Evolutionary conservation across 2,797 vertebrate species (phyloP).

Genomic region (Triplophysa yarkandensis): DNA sequence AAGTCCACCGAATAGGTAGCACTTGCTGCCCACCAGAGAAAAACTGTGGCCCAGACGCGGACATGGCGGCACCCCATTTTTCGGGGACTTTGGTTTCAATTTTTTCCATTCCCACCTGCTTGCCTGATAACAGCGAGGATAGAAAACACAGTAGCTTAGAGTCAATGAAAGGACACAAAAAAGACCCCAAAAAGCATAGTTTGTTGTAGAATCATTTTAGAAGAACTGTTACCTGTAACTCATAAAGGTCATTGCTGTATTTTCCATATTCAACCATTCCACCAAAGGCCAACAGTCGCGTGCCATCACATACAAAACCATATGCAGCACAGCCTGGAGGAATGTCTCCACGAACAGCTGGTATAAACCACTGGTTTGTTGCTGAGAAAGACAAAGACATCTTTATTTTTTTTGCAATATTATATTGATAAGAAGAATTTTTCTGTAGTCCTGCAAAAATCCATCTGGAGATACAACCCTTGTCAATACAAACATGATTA

Average conservation of each 20-base stretch:
- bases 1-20: conserved; percentile 92
- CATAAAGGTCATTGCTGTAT: conserved; percentile 97
- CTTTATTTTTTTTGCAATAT: background rate
- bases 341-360: conserved; percentile 91
- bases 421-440: background rate
- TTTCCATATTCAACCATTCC: conserved; percentile 98
- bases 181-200: background rate
- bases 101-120: conserved; percentile 98
- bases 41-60: conserved; percentile 95
- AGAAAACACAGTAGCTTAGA: background rate
- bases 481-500: background rate
- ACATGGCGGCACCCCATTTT: conserved; percentile 92
- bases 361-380: conserved; percentile 98
- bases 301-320: conserved; percentile 95
- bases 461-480: background rate
- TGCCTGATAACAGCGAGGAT: conserved; percentile 73
- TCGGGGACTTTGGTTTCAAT: conserved; percentile 93
- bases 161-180: conserved; percentile 4
- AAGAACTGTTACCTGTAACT: conserved; percentile 83
- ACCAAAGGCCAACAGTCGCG: conserved; percentile 90
- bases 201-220: background rate
- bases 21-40: conserved; percentile 94
- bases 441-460: background rate
- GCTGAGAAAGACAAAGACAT: conserved; percentile 66
- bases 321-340: conserved; percentile 95